Percentiles rank a stretch among this genome's conserved stretches.
Conservation (phyloP, 2,113 vertebrate species). For the Lamprotornis superbus region DNA sequence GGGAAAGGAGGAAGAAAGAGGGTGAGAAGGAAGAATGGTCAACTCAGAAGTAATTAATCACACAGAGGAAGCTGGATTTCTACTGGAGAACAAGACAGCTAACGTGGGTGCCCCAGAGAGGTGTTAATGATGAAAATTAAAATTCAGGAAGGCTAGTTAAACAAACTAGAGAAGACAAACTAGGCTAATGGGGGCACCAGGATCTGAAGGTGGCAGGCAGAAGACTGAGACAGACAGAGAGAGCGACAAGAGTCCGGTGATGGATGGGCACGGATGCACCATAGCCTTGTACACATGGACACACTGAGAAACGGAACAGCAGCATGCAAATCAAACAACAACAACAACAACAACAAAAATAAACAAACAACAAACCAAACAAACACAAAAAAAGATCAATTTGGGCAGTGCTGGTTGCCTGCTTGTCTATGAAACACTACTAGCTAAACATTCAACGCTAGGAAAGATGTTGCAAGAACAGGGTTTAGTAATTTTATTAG, state of each 20-base stretch:
- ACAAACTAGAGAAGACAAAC: constrained; percentile 18
- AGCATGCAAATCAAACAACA: constrained; percentile 70
- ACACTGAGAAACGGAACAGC: constrained; percentile 49
- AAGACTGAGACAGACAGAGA: constrained; percentile 18
- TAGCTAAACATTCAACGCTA: constrained; percentile 82
- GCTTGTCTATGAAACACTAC: constrained; percentile 95
- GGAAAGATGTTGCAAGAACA: constrained; percentile 69
- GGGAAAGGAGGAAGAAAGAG: constrained; percentile 12
- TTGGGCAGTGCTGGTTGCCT: constrained; percentile 98
- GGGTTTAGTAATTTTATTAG: constrained; percentile 35
- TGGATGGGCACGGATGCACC: constrained; percentile 63
- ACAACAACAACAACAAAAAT: constrained; percentile 31
- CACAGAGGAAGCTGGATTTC: constrained; percentile 16
- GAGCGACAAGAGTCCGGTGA: constrained; percentile 70
- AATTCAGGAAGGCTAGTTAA: not conserved
- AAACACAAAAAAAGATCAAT: constrained; percentile 70
- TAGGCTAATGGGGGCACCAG: not conserved
- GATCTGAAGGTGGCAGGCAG: constrained; percentile 21
- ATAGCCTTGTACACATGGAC: constrained; percentile 39
- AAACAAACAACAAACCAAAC: constrained; percentile 69
- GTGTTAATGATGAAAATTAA: constrained; percentile 52
- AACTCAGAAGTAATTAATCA: constrained; percentile 30
- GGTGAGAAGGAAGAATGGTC: not conserved
- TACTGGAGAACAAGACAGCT: constrained; percentile 8
- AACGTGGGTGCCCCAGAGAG: constrained; percentile 8